These are phyloP conservation scores for Thaleichthys pacificus DNA, from an alignment of 2,797 vertebrate species.

Conservation along the genomic window DNA sequence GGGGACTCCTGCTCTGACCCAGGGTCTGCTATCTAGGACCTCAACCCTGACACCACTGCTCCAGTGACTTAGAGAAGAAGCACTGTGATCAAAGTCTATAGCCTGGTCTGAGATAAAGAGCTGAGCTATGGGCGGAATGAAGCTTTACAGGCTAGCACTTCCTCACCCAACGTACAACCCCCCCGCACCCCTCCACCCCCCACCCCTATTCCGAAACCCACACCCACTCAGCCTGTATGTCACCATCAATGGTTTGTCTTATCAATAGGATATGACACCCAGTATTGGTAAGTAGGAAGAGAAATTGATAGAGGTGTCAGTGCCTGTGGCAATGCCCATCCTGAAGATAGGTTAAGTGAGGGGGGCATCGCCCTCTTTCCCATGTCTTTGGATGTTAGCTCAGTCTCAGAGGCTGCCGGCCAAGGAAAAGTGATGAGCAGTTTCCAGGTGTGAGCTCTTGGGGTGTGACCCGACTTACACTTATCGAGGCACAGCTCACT, in stretches of 20 bases:
- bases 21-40: slow-evolving; percentile 40
- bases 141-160: slow-evolving; percentile 18
- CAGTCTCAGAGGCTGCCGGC: not conserved
- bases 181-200: not conserved
- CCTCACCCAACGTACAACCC: not conserved
- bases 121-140: slow-evolving; percentile 26
- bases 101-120: slow-evolving; percentile 30
- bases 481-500: slow-evolving; percentile 23
- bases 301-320: slow-evolving; percentile 53
- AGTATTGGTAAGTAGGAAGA: slow-evolving; percentile 38
- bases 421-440: slow-evolving; percentile 54
- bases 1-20: slow-evolving; percentile 34
- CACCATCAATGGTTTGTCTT: slow-evolving; percentile 38
- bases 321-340: slow-evolving; percentile 68
- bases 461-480: slow-evolving; percentile 31
- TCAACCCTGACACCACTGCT: slow-evolving; percentile 44
- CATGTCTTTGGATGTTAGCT: slow-evolving; percentile 41
- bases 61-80: slow-evolving; percentile 39
- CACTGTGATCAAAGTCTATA: slow-evolving; percentile 33
- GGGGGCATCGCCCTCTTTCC: slow-evolving; percentile 55
- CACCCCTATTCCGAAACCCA: slow-evolving; percentile 11
- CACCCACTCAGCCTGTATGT: slow-evolving; percentile 25
- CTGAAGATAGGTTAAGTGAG: slow-evolving; percentile 62
- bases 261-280: slow-evolving; percentile 61
- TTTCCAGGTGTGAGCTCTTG: slow-evolving; percentile 60